Conservation (phyloP, 2,113 vertebrate genomes). For the Hemicordylus capensis region DNA sequence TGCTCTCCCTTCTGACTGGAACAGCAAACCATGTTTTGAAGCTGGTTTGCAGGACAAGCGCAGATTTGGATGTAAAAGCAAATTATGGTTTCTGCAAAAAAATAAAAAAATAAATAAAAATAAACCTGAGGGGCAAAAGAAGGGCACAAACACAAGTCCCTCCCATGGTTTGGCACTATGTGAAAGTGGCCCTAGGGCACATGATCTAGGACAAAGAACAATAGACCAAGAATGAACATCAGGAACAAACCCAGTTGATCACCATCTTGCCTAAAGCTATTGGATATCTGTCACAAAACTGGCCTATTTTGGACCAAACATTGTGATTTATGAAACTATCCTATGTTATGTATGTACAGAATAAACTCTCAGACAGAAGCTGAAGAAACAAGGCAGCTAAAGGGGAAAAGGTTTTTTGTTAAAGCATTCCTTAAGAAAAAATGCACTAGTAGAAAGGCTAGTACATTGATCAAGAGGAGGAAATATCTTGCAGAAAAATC, state of each 20-base stretch:
- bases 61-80: too few species aligned
- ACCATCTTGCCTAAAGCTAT: not conserved
- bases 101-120: too few species aligned
- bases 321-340: not conserved
- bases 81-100: too few species aligned
- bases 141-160: too few species aligned
- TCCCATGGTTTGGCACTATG: too few species aligned
- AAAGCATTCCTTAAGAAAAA: conserved; percentile 4
- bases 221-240: too few species aligned
- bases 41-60: too few species aligned
- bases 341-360: not conserved
- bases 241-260: not conserved
- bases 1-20: too few species aligned
- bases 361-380: not conserved
- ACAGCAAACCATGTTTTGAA: too few species aligned
- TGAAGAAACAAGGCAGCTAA: not conserved
- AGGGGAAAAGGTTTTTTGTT: not conserved
- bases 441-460: not conserved
- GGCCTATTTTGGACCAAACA: not conserved
- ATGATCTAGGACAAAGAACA: too few species aligned
- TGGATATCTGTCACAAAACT: not conserved
- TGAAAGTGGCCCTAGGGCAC: too few species aligned
- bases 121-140: too few species aligned
- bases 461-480: not conserved
- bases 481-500: not conserved